A percentile compares a stretch with the other conserved stretches of the same genome.
Conservation (phyloP, 1,140 invertebrate species). For the Mactra quadrangularis region DNA sequence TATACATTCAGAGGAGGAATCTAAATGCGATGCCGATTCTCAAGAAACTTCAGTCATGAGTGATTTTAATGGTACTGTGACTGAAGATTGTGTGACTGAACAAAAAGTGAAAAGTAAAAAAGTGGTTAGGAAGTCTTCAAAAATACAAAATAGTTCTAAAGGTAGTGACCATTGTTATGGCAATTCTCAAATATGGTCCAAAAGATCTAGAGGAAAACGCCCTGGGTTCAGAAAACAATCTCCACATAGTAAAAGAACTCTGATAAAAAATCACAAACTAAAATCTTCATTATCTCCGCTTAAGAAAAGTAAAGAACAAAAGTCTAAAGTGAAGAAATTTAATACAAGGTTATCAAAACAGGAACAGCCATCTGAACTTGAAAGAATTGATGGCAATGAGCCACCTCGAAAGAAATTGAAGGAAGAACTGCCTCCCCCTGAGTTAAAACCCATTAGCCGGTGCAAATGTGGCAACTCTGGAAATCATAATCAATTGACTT, state of each 20-base stretch:
- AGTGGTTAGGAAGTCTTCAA: constrained; percentile 63
- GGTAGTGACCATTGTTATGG: constrained; percentile 7
- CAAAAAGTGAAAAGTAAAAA: too few relatives aligned
- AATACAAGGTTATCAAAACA: constrained; percentile 19
- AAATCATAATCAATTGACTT: constrained; percentile 94
- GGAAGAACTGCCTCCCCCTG: constrained; percentile 50
- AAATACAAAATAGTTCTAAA: constrained; percentile 76
- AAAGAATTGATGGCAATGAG: constrained; percentile 37
- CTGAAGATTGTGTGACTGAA: too few relatives aligned
- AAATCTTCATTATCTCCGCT: constrained; percentile 1
- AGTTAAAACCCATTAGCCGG: constrained; percentile 78
- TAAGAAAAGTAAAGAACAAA: background rate
- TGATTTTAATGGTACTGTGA: too few relatives aligned
- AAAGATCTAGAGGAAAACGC: background rate
- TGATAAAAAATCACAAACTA: constrained; percentile 38
- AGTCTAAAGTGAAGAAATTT: background rate
- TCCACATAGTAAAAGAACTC: background rate
- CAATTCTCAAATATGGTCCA: background rate
- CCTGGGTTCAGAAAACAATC: constrained; percentile 38
- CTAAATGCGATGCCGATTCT: too few relatives aligned
- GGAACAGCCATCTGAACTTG: constrained; percentile 11
- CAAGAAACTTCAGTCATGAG: too few relatives aligned
- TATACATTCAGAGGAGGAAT: too few relatives aligned
- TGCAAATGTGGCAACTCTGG: constrained; percentile 96
- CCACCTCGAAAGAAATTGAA: constrained; percentile 53